phyloP scores from a whole-genome alignment of 2,797 vertebrate species.

The Micropoecilia bifurca region DNA sequence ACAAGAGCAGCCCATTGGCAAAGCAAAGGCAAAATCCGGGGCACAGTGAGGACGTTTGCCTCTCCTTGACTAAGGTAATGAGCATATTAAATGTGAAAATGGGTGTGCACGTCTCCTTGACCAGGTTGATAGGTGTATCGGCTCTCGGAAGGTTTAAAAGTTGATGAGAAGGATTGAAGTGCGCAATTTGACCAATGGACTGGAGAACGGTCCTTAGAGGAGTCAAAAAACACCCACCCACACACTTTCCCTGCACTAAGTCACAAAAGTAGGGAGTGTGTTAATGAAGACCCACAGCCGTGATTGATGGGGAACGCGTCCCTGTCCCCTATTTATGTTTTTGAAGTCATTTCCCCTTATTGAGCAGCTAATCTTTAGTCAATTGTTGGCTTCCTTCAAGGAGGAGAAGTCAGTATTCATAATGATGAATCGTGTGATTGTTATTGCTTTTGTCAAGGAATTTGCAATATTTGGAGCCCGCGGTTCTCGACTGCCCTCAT shows the following conservation, averaged over 20 bases:
- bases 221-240: conserved; percentile 44
- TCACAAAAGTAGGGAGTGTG: conserved; percentile 36
- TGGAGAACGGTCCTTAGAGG: conserved; percentile 58
- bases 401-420: conserved; percentile 36
- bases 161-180: conserved; percentile 72
- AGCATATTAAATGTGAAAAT: conserved; percentile 35
- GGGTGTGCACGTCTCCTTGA: conserved; percentile 60
- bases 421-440: conserved; percentile 47
- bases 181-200: conserved; percentile 61
- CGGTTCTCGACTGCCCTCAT: neutral
- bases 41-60: conserved; percentile 25
- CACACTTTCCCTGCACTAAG: conserved; percentile 17
- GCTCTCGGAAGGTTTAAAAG: conserved; percentile 55
- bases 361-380: conserved; percentile 60
- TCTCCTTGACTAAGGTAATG: conserved; percentile 62
- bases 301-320: conserved; percentile 53
- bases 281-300: conserved; percentile 53
- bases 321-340: conserved; percentile 31
- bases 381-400: conserved; percentile 43
- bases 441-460: conserved; percentile 34
- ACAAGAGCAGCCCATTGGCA: conserved; percentile 9
- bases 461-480: conserved; percentile 17
- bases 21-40: conserved; percentile 16
- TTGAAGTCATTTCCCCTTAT: conserved; percentile 41
- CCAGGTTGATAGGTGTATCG: conserved; percentile 58